phyloP scores from a whole-genome alignment of 2,888 invertebrate species.

The Euplexia lucipara region DNA sequence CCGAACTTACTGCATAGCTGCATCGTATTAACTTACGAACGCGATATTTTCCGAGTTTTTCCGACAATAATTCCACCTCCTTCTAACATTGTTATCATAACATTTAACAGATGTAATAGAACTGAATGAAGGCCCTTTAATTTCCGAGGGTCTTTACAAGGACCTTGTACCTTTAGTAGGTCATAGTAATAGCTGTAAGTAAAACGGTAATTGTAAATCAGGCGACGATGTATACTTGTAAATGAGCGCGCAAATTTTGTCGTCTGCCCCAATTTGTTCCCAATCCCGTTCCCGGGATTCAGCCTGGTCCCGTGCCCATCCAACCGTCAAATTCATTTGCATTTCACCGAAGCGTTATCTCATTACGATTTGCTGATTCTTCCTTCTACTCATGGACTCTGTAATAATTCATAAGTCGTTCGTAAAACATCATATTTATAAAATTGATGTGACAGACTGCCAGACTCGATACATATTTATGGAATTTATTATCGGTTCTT shows the following conservation, averaged over 20 bases:
- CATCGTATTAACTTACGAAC: slow-evolving; percentile 3
- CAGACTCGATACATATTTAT: slow-evolving; percentile 71
- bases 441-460: slow-evolving; percentile 54
- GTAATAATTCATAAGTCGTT: slow-evolving; percentile 76
- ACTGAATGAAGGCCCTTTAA: slow-evolving; percentile 41
- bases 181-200: slow-evolving; percentile 60
- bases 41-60: not conserved
- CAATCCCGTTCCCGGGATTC: slow-evolving; percentile 66
- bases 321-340: slow-evolving; percentile 84
- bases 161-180: slow-evolving; percentile 46
- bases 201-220: slow-evolving; percentile 71
- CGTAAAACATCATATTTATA: slow-evolving; percentile 63
- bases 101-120: slow-evolving; percentile 43
- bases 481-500: slow-evolving; percentile 59
- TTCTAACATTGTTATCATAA: slow-evolving; percentile 21
- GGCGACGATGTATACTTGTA: slow-evolving; percentile 73
- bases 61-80: slow-evolving; percentile 5
- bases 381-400: slow-evolving; percentile 68
- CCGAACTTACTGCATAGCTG: slow-evolving; percentile 4
- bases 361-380: slow-evolving; percentile 81
- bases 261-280: slow-evolving; percentile 80
- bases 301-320: slow-evolving; percentile 67
- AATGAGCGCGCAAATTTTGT: slow-evolving; percentile 78
- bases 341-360: slow-evolving; percentile 82
- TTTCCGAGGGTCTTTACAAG: slow-evolving; percentile 48